A percentile compares a stretch with the other conserved stretches of the same genome.
These are phyloP conservation scores for Agrochola litura DNA, from an alignment of 2,888 invertebrate genomes.

Conservation along the genomic window DNA sequence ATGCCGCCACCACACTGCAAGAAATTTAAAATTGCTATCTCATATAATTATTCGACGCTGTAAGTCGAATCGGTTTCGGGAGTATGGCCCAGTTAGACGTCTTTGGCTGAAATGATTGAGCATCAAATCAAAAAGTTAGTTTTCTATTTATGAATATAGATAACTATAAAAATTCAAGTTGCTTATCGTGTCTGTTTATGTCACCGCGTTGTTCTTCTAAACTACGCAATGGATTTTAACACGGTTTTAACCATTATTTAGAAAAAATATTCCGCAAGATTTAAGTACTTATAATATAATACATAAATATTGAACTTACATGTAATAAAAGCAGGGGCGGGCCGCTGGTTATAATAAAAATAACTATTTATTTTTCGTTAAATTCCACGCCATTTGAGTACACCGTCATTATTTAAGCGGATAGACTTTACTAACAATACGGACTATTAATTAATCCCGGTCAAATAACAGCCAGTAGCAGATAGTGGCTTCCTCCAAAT, in stretches of 20 bases:
- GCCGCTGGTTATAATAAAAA: neutral
- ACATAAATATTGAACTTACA: neutral
- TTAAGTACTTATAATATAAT: neutral
- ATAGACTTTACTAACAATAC: constrained; percentile 32
- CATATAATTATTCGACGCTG: neutral
- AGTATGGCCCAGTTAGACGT: neutral
- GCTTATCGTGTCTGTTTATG: neutral
- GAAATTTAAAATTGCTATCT: neutral
- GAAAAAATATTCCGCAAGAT: neutral
- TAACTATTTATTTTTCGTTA: neutral
- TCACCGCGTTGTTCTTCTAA: neutral
- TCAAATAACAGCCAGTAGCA: constrained; percentile 60
- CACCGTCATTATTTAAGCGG: neutral
- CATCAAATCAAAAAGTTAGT: neutral
- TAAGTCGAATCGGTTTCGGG: too few relatives aligned
- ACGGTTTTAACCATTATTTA: neutral
- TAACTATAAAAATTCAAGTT: neutral
- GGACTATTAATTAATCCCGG: constrained; percentile 55
- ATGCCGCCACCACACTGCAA: neutral
- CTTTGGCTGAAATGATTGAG: neutral
- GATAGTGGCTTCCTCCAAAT: constrained; percentile 43
- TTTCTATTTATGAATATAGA: neutral
- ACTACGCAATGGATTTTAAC: neutral
- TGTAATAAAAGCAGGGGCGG: neutral
- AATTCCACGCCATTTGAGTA: neutral